Evolutionary conservation across 2,113 vertebrate species (phyloP), one percentile per base, ranked within the genome.

Genomic region (Hypocryptadius cinnamomeus): DNA sequence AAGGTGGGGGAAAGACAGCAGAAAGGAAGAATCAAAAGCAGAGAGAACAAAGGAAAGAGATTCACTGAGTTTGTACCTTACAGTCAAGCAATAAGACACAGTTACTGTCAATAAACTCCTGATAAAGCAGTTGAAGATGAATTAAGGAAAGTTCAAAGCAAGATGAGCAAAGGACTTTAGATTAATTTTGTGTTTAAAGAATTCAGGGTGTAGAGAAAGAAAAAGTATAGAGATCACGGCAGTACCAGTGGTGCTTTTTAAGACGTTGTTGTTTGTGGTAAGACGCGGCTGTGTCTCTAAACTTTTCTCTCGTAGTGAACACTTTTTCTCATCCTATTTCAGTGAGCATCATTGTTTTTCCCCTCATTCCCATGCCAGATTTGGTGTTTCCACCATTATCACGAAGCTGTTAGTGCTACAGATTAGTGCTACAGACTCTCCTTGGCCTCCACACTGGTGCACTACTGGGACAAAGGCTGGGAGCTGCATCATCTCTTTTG

Each of bases 41-140:
- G 44, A 44, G 54, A 80, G 77, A 94, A 95, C 64, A 94, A 96
- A 95, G 37, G 59, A 28, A 76, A 60, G 35, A 85, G 24, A 80
- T 37, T 86, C 64, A 47, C 54, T 0, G 14, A 80, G 5, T 79
- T 72, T 45, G 5, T 23, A 22, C 35, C 48, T 61, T 33, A 54
- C 7, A 63, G 78, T 35, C 6, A 2, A 82, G 53, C 33, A 77
- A 65, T 87, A 70, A 85, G 79, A 40, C 35, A 28, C 25, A 10
- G 15, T 69, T 64, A 61, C 13, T 20, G 48, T 66, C 39, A 63
- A 53, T 23, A 71, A 82, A 28, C 23, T 92, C 37, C 53, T 54
- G 73, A 79, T 53, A 50, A 82, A 91, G 47, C 24, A 79, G 42
- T 8, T 48, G 27, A 39, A 85, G 42, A 73, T 79, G 15, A 91